phyloP scores from a whole-genome alignment of 2,888 invertebrate genomes.

The Drosophila borborema region DNA sequence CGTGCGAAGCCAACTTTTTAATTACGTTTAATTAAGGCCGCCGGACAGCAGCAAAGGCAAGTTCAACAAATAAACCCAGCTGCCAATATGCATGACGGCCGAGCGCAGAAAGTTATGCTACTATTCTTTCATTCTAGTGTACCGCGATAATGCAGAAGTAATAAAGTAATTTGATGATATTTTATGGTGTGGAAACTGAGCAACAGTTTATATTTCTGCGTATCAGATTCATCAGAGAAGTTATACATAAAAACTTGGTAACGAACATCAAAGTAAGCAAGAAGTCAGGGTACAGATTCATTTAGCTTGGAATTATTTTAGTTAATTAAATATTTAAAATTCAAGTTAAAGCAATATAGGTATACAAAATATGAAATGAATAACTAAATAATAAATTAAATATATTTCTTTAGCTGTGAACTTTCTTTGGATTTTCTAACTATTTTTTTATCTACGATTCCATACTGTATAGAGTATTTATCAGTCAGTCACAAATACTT shows the following conservation, averaged over 20 bases:
- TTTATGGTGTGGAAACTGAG: neutral
- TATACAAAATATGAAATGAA: no score
- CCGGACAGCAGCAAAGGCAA: slow-evolving; percentile 35
- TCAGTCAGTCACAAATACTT: neutral
- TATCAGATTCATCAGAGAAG: no score
- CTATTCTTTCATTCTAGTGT: slow-evolving; percentile 4
- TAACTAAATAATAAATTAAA: no score
- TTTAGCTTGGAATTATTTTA: no score
- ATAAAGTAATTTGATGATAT: neutral
- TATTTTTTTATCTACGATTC: neutral
- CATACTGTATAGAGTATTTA: neutral
- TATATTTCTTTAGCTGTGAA: no score
- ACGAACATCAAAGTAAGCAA: no score
- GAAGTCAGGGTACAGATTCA: no score
- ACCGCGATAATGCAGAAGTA: neutral
- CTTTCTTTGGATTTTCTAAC: no score
- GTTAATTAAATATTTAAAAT: no score
- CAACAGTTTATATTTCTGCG: no score
- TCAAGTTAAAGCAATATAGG: no score
- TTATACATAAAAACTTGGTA: no score
- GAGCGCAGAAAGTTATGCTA: slow-evolving; percentile 43
- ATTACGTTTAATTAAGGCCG: slow-evolving; percentile 74
- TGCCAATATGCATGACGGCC: slow-evolving; percentile 48
- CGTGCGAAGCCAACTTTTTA: slow-evolving; percentile 73
- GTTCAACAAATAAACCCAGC: slow-evolving; percentile 53